Conservation (phyloP, 2,797 vertebrate species). For the Picus viridis region DNA sequence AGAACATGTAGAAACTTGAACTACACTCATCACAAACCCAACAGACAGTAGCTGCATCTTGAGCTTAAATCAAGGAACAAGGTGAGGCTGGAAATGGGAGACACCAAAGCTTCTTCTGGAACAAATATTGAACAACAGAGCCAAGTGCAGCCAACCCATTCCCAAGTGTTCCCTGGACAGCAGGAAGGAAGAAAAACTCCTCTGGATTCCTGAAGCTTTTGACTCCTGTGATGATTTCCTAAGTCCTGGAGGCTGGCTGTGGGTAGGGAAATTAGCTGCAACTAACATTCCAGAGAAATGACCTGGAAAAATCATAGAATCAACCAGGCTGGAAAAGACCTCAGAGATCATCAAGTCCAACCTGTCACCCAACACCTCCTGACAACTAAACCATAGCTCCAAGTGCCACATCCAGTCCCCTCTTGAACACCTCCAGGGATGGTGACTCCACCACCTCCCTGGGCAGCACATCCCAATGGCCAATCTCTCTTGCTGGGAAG, state of each 20-base stretch:
- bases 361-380: no score
- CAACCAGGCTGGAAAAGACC: no score
- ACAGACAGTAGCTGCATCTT: background rate
- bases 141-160: rapidly evolving
- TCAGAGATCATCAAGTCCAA: no score
- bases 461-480: no score
- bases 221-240: constrained; percentile 5
- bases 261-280: background rate
- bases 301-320: background rate
- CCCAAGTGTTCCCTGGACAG: background rate
- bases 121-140: background rate
- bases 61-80: background rate
- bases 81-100: background rate
- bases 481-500: no score
- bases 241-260: background rate
- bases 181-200: background rate
- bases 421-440: no score
- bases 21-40: background rate
- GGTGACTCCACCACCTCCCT: no score
- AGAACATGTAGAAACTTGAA: constrained; percentile 1
- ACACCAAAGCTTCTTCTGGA: background rate
- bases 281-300: constrained; percentile 3
- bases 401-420: no score
- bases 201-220: background rate
- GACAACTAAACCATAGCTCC: no score